Conservation (phyloP, 2,797 vertebrate genomes). For the Bradypus variegatus region DNA sequence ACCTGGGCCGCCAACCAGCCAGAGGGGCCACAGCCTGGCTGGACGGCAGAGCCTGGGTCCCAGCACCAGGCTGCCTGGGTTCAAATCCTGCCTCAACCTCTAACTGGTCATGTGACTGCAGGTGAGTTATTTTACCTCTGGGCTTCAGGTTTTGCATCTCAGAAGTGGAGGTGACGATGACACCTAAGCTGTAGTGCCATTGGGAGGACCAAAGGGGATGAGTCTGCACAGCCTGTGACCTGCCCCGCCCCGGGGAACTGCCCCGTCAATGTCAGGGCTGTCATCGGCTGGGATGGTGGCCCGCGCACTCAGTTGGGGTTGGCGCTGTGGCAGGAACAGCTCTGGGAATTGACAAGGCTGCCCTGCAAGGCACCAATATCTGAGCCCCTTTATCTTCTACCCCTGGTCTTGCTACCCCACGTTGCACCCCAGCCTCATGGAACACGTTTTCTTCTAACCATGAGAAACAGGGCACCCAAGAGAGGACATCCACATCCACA, state of each 20-base stretch:
- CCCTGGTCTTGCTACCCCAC: background rate
- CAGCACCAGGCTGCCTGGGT: background rate
- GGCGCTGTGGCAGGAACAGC: background rate
- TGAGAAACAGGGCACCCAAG: background rate
- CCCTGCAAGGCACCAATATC: background rate
- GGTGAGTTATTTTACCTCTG: background rate
- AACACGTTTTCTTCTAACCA: background rate
- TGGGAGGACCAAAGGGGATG: background rate
- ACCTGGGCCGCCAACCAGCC: background rate
- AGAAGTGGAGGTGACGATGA: background rate
- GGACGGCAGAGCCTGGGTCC: background rate
- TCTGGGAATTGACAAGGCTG: background rate
- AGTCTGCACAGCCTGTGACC: background rate
- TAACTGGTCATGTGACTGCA: background rate
- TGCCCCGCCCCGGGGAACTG: too few relatives aligned
- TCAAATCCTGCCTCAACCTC: background rate
- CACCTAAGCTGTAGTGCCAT: background rate
- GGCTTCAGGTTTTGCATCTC: background rate
- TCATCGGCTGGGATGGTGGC: background rate
- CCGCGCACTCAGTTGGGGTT: background rate
- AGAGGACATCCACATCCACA: rapidly evolving
- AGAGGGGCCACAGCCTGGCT: background rate
- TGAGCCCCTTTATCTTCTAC: too few relatives aligned
- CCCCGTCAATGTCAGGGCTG: background rate
- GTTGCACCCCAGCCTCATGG: background rate